Evolutionary conservation across 2,797 vertebrate genomes (phyloP).

Genomic region (Sebastes taczanowskii): DNA sequence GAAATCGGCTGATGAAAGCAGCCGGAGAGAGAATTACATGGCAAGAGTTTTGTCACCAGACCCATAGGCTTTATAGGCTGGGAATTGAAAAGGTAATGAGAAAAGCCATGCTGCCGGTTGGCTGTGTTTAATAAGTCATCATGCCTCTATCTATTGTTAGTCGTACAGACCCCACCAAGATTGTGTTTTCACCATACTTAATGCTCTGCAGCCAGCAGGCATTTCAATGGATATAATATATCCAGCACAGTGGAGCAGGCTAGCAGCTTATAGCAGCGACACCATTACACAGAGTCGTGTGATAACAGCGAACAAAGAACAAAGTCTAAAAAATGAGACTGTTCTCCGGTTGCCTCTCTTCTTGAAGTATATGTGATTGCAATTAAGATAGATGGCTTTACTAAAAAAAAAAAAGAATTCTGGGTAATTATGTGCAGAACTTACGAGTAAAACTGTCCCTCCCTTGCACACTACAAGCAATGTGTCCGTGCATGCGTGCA

Average conservation of each 20-base stretch:
- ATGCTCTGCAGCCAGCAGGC: conserved; percentile 72
- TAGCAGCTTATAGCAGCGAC: conserved; percentile 69
- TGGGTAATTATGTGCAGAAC: conserved; percentile 74
- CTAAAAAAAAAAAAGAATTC: conserved; percentile 56
- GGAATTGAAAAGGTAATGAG: conserved; percentile 82
- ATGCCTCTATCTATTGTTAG: conserved; percentile 81
- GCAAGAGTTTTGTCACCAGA: conserved; percentile 81
- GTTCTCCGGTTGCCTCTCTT: conserved; percentile 66
- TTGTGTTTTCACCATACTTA: conserved; percentile 66
- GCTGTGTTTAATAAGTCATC: conserved; percentile 84
- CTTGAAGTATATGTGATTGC: conserved; percentile 79
- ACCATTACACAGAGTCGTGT: conserved; percentile 76
- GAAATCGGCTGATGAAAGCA: conserved; percentile 84
- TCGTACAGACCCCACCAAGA: conserved; percentile 65
- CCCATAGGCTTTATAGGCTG: conserved; percentile 75
- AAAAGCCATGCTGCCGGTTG: conserved; percentile 81
- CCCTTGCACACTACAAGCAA: conserved; percentile 27
- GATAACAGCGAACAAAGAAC: conserved; percentile 79
- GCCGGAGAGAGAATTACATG: conserved; percentile 81
- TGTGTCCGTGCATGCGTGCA: conserved; percentile 31
- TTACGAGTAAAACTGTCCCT: conserved; percentile 59
- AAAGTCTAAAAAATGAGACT: conserved; percentile 74
- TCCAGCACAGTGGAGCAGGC: conserved; percentile 48
- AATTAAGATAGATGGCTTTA: conserved; percentile 81
- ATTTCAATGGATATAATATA: conserved; percentile 76